Evolutionary conservation across 2,888 invertebrate genomes (phyloP).

Genomic region (Cryptus viduatorius): DNA sequence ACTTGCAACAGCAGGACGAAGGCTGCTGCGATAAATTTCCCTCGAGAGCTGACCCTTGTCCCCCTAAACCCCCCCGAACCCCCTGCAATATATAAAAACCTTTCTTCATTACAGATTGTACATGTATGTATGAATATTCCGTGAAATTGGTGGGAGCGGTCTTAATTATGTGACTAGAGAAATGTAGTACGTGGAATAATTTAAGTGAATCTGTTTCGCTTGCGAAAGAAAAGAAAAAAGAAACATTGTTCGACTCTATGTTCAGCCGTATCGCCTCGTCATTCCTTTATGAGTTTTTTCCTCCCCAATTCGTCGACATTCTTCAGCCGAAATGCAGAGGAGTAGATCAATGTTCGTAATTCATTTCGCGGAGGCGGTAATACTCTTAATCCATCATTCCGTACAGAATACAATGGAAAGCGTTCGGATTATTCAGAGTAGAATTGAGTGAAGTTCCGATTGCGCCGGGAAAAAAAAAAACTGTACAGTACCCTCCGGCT

Average conservation of each 20-base stretch:
- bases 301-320: slow-evolving; percentile 13
- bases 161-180: slow-evolving; percentile 36
- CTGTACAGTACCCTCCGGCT: background rate
- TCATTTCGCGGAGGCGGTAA: slow-evolving; percentile 5
- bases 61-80: too few species aligned
- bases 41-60: slow-evolving; percentile 47
- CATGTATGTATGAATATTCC: slow-evolving; percentile 52
- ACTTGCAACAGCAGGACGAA: slow-evolving; percentile 28
- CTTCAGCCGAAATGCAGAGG: background rate
- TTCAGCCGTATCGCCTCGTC: background rate
- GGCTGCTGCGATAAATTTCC: slow-evolving; percentile 57
- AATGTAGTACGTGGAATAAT: slow-evolving; percentile 8
- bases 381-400: slow-evolving; percentile 4
- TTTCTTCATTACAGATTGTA: slow-evolving; percentile 60
- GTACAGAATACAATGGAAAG: slow-evolving; percentile 7
- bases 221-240: background rate
- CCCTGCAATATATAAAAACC: slow-evolving; percentile 45
- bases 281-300: background rate
- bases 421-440: background rate
- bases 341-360: slow-evolving; percentile 26
- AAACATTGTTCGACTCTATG: background rate
- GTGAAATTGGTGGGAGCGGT: slow-evolving; percentile 35
- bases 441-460: background rate
- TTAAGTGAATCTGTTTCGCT: slow-evolving; percentile 10
- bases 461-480: background rate